These are phyloP conservation scores for Empidonax traillii DNA, from an alignment of 2,113 vertebrate species.

Conservation along the genomic window DNA sequence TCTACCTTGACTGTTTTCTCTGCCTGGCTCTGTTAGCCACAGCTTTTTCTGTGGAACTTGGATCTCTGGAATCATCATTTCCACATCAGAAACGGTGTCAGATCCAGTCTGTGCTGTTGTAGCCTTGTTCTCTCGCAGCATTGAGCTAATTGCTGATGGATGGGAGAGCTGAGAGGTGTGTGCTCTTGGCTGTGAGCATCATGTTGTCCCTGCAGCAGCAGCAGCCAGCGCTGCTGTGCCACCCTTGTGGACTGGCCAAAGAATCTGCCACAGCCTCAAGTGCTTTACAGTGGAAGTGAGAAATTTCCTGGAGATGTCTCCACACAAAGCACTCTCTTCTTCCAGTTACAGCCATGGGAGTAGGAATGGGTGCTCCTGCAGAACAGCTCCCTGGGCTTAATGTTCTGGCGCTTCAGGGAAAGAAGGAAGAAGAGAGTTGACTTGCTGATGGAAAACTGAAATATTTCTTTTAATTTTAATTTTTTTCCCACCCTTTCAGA, in stretches of 20 bases:
- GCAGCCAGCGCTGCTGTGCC: neutral
- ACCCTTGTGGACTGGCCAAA: neutral
- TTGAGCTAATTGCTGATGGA: neutral
- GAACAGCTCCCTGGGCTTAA: neutral
- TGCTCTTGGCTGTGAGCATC: neutral
- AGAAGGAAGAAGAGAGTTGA: neutral
- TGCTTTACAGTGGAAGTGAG: neutral
- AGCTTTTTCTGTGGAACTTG: neutral
- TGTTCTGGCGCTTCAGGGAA: neutral
- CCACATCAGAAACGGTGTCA: neutral
- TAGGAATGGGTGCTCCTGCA: neutral
- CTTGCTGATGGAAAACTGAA: neutral
- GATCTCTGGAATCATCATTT: neutral
- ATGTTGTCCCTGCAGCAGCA: neutral
- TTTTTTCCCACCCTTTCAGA: conserved; percentile 72
- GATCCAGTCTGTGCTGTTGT: neutral
- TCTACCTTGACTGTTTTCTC: neutral
- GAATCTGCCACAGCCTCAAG: neutral
- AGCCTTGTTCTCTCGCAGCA: neutral
- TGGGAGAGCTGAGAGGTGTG: neutral
- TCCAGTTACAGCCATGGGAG: neutral
- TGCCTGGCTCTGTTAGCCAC: neutral
- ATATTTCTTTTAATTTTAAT: neutral
- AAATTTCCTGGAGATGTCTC: neutral
- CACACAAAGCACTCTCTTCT: neutral